Evolutionary conservation across 2,113 vertebrate species (phyloP).

Genomic region (Phoxinus phoxinus): DNA sequence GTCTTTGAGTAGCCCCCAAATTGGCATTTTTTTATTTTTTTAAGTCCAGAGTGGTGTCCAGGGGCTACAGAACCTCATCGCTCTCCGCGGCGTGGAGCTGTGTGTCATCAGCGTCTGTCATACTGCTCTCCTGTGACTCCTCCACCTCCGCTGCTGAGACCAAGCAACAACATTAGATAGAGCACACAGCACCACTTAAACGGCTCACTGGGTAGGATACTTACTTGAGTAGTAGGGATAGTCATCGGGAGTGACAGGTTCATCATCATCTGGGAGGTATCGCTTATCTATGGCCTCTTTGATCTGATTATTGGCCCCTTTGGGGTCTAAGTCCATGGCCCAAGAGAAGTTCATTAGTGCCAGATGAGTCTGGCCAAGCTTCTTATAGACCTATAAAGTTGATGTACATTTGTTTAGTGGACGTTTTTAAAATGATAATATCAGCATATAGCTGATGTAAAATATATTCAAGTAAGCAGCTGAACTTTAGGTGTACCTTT

Average conservation of each 20-base stretch:
- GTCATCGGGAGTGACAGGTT: slow-evolving; percentile 86
- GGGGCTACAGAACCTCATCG: slow-evolving; percentile 87
- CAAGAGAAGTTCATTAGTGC: slow-evolving; percentile 99
- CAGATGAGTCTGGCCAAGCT: slow-evolving; percentile 95
- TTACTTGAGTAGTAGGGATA: slow-evolving; percentile 78
- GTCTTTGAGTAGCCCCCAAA: slow-evolving; percentile 61
- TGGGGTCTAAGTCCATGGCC: slow-evolving; percentile 99
- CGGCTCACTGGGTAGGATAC: background rate
- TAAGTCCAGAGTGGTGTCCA: slow-evolving; percentile 61
- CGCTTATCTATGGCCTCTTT: slow-evolving; percentile 99
- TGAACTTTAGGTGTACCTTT: slow-evolving; percentile 80
- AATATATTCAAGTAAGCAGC: background rate
- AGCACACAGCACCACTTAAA: background rate
- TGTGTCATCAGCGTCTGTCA: slow-evolving; percentile 97
- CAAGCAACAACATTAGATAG: slow-evolving; percentile 28
- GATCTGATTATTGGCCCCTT: slow-evolving; percentile 99
- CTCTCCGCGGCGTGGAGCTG: slow-evolving; percentile 96
- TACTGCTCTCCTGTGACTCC: slow-evolving; percentile 94
- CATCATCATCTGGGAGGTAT: slow-evolving; percentile 96
- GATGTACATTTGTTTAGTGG: background rate
- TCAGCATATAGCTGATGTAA: background rate
- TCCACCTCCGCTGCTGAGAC: slow-evolving; percentile 83
- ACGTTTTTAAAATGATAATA: background rate
- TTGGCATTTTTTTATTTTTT: slow-evolving; percentile 61
- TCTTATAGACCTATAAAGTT: slow-evolving; percentile 91